Conservation (phyloP, 2,888 invertebrate species). For the Dicycla oo region DNA sequence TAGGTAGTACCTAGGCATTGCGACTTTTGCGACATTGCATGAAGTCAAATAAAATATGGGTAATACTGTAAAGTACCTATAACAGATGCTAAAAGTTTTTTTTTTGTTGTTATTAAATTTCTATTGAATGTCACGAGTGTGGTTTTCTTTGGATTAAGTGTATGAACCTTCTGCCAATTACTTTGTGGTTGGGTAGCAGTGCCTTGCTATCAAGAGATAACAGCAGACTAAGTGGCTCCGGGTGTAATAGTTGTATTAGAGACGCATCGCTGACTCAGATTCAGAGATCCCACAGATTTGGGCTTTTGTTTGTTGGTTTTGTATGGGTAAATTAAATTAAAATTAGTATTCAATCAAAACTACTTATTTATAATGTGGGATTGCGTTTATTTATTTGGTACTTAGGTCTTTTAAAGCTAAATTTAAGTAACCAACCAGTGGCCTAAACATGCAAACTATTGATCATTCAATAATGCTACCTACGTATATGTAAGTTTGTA, state of each 20-base stretch:
- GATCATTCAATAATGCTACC: too few relatives aligned
- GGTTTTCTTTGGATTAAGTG: not conserved
- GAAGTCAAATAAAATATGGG: not conserved
- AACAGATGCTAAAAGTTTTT: not conserved
- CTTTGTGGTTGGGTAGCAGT: not conserved
- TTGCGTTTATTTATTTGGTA: not conserved
- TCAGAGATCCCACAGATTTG: constrained; percentile 42
- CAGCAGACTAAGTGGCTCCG: constrained; percentile 59
- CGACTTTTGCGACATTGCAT: too few relatives aligned
- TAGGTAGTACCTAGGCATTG: too few relatives aligned
- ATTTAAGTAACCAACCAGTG: not conserved
- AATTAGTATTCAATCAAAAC: constrained; percentile 3
- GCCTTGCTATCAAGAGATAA: constrained; percentile 47
- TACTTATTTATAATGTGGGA: not conserved
- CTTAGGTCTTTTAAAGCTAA: not conserved
- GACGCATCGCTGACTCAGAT: constrained; percentile 40
- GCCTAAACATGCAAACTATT: too few relatives aligned
- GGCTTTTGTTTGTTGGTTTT: constrained; percentile 33
- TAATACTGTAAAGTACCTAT: not conserved
- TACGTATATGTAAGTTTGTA: too few relatives aligned
- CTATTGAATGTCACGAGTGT: not conserved
- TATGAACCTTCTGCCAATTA: constrained; percentile 19
- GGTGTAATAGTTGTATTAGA: constrained; percentile 57
- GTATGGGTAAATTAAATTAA: not conserved
- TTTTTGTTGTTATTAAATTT: not conserved